Conservation (phyloP, 2,113 vertebrate genomes). For the Semicossyphus pulcher region DNA sequence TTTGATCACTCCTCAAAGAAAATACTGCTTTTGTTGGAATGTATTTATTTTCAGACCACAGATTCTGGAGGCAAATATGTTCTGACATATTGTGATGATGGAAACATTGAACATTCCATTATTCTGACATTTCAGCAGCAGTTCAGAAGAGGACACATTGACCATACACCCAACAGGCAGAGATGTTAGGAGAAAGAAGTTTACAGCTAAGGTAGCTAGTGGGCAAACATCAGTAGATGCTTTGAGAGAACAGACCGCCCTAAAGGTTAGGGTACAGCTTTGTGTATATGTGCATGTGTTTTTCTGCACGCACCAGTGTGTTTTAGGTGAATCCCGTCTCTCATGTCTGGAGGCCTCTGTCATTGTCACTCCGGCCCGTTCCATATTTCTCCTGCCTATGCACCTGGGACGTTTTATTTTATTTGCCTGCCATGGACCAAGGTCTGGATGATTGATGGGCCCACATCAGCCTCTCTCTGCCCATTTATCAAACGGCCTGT, state of each 20-base stretch:
- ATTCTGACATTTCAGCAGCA: neutral
- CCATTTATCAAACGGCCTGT: slow-evolving; percentile 69
- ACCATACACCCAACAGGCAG: neutral
- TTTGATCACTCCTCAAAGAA: neutral
- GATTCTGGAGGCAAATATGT: neutral
- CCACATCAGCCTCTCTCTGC: slow-evolving; percentile 58
- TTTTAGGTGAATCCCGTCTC: slow-evolving; percentile 39
- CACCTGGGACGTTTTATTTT: slow-evolving; percentile 77
- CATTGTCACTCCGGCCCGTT: slow-evolving; percentile 68
- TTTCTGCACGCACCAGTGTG: slow-evolving; percentile 39
- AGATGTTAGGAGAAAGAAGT: neutral
- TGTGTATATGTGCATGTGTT: slow-evolving; percentile 1
- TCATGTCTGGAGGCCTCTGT: slow-evolving; percentile 60
- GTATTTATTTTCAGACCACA: neutral
- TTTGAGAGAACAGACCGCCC: neutral
- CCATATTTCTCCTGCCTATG: slow-evolving; percentile 75
- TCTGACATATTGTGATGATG: neutral
- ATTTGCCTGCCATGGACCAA: slow-evolving; percentile 77
- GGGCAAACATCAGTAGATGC: neutral
- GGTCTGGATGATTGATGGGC: slow-evolving; percentile 76
- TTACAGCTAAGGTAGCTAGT: neutral
- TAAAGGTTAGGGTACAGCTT: neutral
- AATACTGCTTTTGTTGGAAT: neutral
- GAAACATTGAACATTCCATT: neutral
- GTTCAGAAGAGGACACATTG: neutral